Evolutionary conservation across 2,888 invertebrate species (phyloP), one percentile per base, ranked within the genome.

Genomic region (Cosmorhoe ocellata): DNA sequence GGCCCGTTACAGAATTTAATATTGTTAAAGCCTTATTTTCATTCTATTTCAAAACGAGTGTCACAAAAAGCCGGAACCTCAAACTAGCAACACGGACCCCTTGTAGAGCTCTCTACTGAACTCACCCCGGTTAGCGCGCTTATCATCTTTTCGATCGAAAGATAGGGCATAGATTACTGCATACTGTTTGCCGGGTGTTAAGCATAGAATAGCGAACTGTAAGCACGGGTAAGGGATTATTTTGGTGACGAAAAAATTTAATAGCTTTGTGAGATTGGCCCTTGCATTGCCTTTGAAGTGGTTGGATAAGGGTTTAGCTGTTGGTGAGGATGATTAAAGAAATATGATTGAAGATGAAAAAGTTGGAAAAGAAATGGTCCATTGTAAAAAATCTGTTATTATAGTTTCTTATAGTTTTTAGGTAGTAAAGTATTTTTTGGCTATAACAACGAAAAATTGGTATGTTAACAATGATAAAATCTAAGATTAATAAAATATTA

Each of bases 101-200:
- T 28, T 12, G 31, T 9, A 11, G 31, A 26, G 26, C 43, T 34
- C 40, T 47, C 42, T 30, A n/a, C 27, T 27, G 22, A 26, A 8
- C 27, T 14, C 41, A 26, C 47, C 48, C 48, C 26, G 44, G 32
- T 32, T 36, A 9, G 12, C 30, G 13, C 41, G 51, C 74, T 79
- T 79, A 79, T 77, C 74, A 79, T 84, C 81, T 84, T 84, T 83
- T 77, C 75, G 79, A 85, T 81, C 79, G 74, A 67, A 40, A 48
- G 48, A 53, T 53, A 48, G 39, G 30, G 13, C 48, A 32, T 31
- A 48, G 52, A 44, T 44, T 43, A 52, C 46, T 34, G 13, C 18
- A 43, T 37, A 52, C 39, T 39, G 33, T 30, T 32, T 27, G 46
- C 26, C 42, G 42, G 38, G 51, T 51, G 45, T 40, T 30, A 30